Conservation (phyloP, 2,797 vertebrate genomes). For the Sebastes hubbsi region DNA sequence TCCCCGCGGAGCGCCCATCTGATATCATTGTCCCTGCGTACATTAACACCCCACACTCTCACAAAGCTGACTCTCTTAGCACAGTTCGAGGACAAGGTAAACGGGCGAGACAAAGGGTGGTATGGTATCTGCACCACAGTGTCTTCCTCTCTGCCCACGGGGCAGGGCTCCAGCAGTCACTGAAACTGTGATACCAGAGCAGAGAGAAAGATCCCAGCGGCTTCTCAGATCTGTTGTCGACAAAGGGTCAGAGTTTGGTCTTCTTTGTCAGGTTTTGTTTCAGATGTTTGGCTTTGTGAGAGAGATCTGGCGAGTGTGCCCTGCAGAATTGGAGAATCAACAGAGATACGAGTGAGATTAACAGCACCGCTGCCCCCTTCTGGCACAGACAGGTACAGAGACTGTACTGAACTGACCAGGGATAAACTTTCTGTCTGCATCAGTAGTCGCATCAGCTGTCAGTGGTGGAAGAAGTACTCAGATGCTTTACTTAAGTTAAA, state of each 20-base stretch:
- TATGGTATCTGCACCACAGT: conserved; percentile 30
- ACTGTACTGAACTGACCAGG: neutral
- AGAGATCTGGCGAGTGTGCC: conserved; percentile 20
- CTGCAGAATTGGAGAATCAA: neutral
- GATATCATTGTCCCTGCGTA: conserved; percentile 63
- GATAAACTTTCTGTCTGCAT: neutral
- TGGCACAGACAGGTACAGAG: conserved; percentile 30
- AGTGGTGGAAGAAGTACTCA: no score
- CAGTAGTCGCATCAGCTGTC: neutral
- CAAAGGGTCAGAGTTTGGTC: conserved; percentile 44
- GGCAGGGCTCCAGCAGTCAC: conserved; percentile 59
- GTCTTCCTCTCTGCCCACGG: conserved; percentile 50
- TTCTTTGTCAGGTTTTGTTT: conserved; percentile 51
- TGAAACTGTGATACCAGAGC: conserved; percentile 25
- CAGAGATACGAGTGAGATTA: neutral
- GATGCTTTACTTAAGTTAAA: no score
- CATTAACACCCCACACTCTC: conserved; percentile 32
- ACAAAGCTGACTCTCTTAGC: conserved; percentile 43
- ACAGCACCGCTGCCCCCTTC: conserved; percentile 67
- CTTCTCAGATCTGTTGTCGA: conserved; percentile 35
- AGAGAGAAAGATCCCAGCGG: conserved; percentile 43
- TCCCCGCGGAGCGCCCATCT: conserved; percentile 47
- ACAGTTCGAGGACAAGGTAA: conserved; percentile 39
- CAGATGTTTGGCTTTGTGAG: conserved; percentile 48
- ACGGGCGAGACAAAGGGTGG: conserved; percentile 44